These are phyloP conservation scores for Brachyistius frenatus DNA, from an alignment of 2,113 vertebrate species.

Conservation along the genomic window DNA sequence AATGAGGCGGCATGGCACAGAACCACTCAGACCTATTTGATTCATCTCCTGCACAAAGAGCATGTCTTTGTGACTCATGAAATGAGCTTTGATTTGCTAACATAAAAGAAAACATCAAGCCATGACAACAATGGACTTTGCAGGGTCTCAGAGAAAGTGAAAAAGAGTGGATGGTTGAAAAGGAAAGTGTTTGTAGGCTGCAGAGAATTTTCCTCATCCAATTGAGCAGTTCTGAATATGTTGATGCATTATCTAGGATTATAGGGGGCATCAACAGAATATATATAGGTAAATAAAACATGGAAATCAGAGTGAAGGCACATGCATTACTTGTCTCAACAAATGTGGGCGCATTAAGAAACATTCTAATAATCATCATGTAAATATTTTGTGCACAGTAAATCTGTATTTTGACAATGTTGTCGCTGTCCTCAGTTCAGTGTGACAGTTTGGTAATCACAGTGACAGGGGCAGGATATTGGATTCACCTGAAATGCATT, in stretches of 20 bases:
- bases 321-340: slow-evolving; percentile 23
- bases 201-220: slow-evolving; percentile 9
- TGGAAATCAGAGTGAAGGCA: slow-evolving; percentile 5
- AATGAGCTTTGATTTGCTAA: slow-evolving; percentile 44
- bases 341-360: neutral
- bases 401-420: slow-evolving; percentile 42
- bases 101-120: slow-evolving; percentile 45
- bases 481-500: slow-evolving; percentile 52
- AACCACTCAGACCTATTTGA: slow-evolving; percentile 23
- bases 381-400: slow-evolving; percentile 31
- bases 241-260: slow-evolving; percentile 47
- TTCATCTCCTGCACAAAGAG: slow-evolving; percentile 42
- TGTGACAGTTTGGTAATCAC: slow-evolving; percentile 49
- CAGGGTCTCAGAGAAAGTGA: neutral
- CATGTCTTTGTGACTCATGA: slow-evolving; percentile 38
- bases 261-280: slow-evolving; percentile 19
- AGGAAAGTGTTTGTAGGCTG: slow-evolving; percentile 11
- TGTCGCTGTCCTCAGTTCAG: slow-evolving; percentile 1
- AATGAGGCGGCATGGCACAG: slow-evolving; percentile 4
- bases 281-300: slow-evolving; percentile 41
- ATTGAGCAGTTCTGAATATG: slow-evolving; percentile 40
- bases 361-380: slow-evolving; percentile 9
- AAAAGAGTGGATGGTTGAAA: neutral
- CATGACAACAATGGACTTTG: slow-evolving; percentile 32
- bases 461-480: slow-evolving; percentile 42